Percentiles rank a stretch among this genome's conserved stretches.
These are phyloP conservation scores for Eilema depressum DNA, from an alignment of 2,888 invertebrate genomes.

Conservation along the genomic window DNA sequence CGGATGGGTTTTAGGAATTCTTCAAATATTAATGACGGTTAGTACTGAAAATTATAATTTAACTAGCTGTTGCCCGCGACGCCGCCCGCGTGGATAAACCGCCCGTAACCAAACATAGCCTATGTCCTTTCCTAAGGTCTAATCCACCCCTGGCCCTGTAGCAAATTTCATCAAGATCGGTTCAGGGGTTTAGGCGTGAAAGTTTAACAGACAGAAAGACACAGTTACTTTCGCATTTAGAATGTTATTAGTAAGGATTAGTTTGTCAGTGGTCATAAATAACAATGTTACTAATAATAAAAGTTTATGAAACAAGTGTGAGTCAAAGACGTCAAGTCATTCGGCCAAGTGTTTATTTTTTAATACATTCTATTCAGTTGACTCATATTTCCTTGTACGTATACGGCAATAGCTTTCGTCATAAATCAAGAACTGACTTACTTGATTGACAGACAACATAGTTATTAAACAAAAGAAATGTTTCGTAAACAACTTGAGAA, in stretches of 20 bases:
- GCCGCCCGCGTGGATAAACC: too few relatives aligned
- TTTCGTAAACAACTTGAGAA: not conserved
- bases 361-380: constrained; percentile 5
- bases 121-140: too few relatives aligned
- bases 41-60: not conserved
- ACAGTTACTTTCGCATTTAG: too few relatives aligned
- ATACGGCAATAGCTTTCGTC: not conserved
- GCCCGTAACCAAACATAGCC: too few relatives aligned
- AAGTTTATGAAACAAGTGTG: constrained; percentile 3
- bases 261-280: not conserved
- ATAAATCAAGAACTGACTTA: constrained; percentile 10
- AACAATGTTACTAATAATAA: not conserved
- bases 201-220: too few relatives aligned
- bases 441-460: constrained; percentile 11
- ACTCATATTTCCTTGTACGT: constrained; percentile 1
- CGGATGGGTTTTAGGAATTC: not conserved
- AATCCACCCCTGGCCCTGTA: too few relatives aligned
- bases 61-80: too few relatives aligned
- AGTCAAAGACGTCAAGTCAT: constrained; percentile 5
- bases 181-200: too few relatives aligned
- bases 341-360: constrained; percentile 7
- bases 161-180: too few relatives aligned
- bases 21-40: not conserved
- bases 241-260: too few relatives aligned
- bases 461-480: not conserved